phyloP scores from a whole-genome alignment of 2,888 invertebrate species.

The Dioctria linearis region DNA sequence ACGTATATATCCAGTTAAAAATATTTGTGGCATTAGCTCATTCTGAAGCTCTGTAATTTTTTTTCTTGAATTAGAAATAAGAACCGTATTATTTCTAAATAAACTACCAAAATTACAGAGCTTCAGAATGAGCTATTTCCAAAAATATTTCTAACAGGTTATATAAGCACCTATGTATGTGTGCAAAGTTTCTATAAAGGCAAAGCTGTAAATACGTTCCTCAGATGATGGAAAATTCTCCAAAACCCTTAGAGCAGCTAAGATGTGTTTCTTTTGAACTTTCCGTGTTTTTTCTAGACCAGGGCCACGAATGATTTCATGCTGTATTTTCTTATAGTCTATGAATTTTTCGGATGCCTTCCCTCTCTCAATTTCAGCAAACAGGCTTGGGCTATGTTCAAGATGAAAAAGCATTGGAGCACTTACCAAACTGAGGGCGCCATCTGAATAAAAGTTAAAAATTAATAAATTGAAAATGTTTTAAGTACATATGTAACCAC shows the following conservation, averaged over 20 bases:
- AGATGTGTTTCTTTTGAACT: constrained; percentile 82
- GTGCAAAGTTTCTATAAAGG: constrained; percentile 83
- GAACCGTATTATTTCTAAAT: no score
- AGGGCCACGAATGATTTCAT: constrained; percentile 77
- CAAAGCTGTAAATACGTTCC: constrained; percentile 88
- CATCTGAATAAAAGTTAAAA: constrained; percentile 59
- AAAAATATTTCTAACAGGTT: no score
- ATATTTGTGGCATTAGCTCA: no score
- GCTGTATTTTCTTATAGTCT: constrained; percentile 72
- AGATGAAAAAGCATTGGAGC: constrained; percentile 89
- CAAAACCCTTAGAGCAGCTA: constrained; percentile 82
- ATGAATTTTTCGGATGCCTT: constrained; percentile 69
- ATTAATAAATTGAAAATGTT: no score
- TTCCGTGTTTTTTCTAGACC: constrained; percentile 82
- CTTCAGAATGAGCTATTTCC: no score
- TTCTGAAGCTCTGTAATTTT: no score
- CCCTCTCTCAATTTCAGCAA: constrained; percentile 71
- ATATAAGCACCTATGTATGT: no score
- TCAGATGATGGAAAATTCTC: constrained; percentile 85
- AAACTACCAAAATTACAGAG: no score
- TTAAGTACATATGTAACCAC: no score
- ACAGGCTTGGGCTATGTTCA: constrained; percentile 80
- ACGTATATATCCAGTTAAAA: no score
- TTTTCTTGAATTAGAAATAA: no score
- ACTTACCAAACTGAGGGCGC: constrained; percentile 76